Conservation (phyloP, 2,888 invertebrate genomes). For the Polydrusus pterygomalis region DNA sequence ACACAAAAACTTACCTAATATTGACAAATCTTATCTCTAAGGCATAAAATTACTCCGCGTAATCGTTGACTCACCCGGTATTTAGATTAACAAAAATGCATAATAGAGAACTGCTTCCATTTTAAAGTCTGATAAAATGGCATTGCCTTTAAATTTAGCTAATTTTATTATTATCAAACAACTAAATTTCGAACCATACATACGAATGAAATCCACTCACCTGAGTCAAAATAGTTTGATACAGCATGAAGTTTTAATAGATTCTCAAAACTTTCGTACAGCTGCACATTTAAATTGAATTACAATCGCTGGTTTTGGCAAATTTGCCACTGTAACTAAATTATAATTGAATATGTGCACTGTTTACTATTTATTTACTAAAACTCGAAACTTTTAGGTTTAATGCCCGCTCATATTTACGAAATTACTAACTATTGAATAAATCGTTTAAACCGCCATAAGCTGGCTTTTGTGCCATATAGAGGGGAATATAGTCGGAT, state of each 20-base stretch:
- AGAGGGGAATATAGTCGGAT: background rate
- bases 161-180: background rate
- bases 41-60: too few relatives aligned
- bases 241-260: slow-evolving; percentile 54
- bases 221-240: slow-evolving; percentile 41
- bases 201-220: slow-evolving; percentile 43
- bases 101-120: too few relatives aligned
- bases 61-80: too few relatives aligned
- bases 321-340: background rate
- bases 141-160: too few relatives aligned
- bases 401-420: slow-evolving; percentile 21
- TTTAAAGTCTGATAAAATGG: too few relatives aligned
- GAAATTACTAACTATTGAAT: slow-evolving; percentile 22
- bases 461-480: background rate
- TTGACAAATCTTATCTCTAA: too few relatives aligned
- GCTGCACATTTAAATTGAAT: slow-evolving; percentile 45
- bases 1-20: too few relatives aligned
- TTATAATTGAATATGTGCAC: slow-evolving; percentile 37
- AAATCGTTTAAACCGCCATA: slow-evolving; percentile 11
- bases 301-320: slow-evolving; percentile 20
- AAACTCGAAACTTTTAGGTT: slow-evolving; percentile 24
- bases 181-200: background rate
- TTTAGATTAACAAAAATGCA: too few relatives aligned
- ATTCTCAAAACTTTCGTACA: slow-evolving; percentile 48
- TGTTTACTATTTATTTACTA: slow-evolving; percentile 33